Evolutionary conservation across 2,888 invertebrate species (phyloP).

Genomic region (Tholera decimalis): DNA sequence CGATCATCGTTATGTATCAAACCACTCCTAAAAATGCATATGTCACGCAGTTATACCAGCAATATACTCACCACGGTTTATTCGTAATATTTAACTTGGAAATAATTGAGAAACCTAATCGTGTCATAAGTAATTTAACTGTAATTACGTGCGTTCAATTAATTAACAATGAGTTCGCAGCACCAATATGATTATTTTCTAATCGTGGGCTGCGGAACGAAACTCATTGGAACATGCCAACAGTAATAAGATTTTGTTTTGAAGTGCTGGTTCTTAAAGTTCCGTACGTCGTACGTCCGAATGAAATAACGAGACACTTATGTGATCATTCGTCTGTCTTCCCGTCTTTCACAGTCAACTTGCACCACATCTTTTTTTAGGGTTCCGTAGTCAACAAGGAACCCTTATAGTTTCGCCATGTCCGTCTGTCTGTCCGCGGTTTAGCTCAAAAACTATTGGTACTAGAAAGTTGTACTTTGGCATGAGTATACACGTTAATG

Average conservation of each 20-base stretch:
- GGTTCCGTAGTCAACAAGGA: too few relatives aligned
- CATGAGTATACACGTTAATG: too few relatives aligned
- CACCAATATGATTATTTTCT: neutral
- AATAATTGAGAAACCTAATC: neutral
- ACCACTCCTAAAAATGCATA: too few relatives aligned
- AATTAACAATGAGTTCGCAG: neutral
- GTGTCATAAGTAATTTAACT: neutral
- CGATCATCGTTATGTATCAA: too few relatives aligned
- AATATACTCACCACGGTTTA: too few relatives aligned
- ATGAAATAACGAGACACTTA: neutral
- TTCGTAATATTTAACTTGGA: neutral
- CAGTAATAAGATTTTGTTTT: neutral
- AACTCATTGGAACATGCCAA: neutral
- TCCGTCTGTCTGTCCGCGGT: too few relatives aligned
- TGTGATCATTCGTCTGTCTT: neutral
- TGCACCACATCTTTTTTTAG: too few relatives aligned
- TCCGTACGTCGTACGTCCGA: neutral
- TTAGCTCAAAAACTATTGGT: too few relatives aligned
- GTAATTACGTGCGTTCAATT: neutral
- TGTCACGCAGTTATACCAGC: too few relatives aligned
- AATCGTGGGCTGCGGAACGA: neutral
- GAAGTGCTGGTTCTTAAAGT: neutral
- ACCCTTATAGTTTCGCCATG: too few relatives aligned
- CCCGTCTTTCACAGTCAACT: neutral
- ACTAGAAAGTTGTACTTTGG: too few relatives aligned